phyloP scores from a whole-genome alignment of 1,140 invertebrate genomes.

The Proales similis region DNA sequence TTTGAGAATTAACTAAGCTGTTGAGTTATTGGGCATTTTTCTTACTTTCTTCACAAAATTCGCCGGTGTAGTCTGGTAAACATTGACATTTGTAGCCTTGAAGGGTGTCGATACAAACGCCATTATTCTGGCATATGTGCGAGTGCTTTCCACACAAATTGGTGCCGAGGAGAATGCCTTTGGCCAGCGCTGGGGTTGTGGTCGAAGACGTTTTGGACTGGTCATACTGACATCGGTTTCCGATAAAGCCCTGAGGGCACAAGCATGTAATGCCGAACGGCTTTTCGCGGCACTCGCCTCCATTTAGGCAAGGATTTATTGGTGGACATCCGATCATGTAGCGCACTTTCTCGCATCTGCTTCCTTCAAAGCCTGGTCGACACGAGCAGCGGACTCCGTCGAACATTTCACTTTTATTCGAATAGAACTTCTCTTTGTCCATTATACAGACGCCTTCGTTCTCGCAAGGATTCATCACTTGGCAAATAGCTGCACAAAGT shows the following conservation, averaged over 20 bases:
- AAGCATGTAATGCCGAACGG: slow-evolving; percentile 23
- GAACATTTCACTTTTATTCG: background rate
- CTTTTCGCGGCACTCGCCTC: slow-evolving; percentile 16
- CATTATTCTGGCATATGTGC: slow-evolving; percentile 28
- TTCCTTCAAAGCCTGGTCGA: slow-evolving; percentile 32
- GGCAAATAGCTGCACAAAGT: slow-evolving; percentile 13
- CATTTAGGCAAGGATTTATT: slow-evolving; percentile 37
- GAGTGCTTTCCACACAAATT: too few relatives aligned
- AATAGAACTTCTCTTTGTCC: slow-evolving; percentile 7
- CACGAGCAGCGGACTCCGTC: slow-evolving; percentile 10
- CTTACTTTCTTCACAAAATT: slow-evolving; percentile 32
- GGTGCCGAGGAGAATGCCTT: too few relatives aligned
- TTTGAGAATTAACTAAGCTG: too few relatives aligned
- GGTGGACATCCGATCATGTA: slow-evolving; percentile 30
- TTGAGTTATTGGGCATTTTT: too few relatives aligned
- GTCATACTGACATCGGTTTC: slow-evolving; percentile 23
- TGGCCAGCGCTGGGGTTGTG: too few relatives aligned
- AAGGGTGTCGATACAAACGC: slow-evolving; percentile 8
- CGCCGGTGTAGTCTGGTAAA: slow-evolving; percentile 23
- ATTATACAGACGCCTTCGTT: slow-evolving; percentile 35
- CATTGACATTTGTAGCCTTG: slow-evolving; percentile 31
- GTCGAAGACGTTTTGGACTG: too few relatives aligned
- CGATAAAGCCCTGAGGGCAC: slow-evolving; percentile 5
- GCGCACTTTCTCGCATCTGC: slow-evolving; percentile 35
- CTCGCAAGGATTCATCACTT: slow-evolving; percentile 22